Conservation (phyloP, 2,888 invertebrate genomes). For the Crossocerus cetratus region DNA sequence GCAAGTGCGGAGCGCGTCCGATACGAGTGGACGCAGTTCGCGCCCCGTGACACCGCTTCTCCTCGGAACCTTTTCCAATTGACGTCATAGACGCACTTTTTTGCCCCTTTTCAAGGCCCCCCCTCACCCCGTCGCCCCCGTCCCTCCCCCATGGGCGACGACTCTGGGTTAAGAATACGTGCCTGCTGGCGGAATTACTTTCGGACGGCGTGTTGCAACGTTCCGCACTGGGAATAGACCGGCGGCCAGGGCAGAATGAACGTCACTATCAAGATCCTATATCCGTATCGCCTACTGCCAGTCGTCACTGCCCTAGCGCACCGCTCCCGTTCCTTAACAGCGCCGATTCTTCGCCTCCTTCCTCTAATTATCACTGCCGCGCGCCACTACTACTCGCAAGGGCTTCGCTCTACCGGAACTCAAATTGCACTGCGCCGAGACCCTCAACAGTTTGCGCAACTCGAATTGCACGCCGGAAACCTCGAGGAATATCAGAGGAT, state of each 20-base stretch:
- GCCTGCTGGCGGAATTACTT: slow-evolving; percentile 62
- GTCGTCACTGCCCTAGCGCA: neutral
- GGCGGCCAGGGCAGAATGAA: slow-evolving; percentile 64
- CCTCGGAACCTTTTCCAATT: slow-evolving; percentile 74
- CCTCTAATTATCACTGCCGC: neutral
- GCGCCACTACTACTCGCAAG: too few species aligned
- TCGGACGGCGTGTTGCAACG: slow-evolving; percentile 66
- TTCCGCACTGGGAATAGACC: slow-evolving; percentile 69
- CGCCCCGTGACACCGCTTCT: slow-evolving; percentile 56
- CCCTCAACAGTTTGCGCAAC: too few species aligned
- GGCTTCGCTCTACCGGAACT: too few species aligned
- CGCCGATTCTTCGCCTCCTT: neutral
- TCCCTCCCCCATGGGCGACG: slow-evolving; percentile 19
- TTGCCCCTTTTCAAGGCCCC: slow-evolving; percentile 57
- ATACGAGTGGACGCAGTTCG: slow-evolving; percentile 43
- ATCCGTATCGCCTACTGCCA: slow-evolving; percentile 9
- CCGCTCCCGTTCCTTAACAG: neutral
- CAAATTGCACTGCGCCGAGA: too few species aligned
- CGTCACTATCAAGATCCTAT: slow-evolving; percentile 45
- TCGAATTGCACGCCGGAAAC: too few species aligned
- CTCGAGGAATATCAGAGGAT: too few species aligned
- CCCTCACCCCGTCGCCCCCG: slow-evolving; percentile 18
- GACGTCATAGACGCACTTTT: slow-evolving; percentile 73
- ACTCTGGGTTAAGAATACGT: slow-evolving; percentile 69
- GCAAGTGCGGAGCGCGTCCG: slow-evolving; percentile 31